These are phyloP conservation scores for Cydia pomonella DNA, from an alignment of 1,140 invertebrate genomes.

Conservation along the genomic window DNA sequence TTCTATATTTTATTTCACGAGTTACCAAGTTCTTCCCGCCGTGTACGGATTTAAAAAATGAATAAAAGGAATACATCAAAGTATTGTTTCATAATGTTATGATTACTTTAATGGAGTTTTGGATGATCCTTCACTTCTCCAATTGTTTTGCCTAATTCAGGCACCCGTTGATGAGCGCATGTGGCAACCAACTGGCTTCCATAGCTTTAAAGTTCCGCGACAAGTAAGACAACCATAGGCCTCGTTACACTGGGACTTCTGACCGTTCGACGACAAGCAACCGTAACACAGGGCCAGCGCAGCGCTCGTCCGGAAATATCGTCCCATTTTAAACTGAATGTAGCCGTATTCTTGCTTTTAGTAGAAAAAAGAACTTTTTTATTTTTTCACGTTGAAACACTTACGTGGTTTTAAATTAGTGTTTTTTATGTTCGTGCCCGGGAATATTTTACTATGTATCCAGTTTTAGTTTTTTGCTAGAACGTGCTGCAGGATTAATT, in stretches of 20 bases:
- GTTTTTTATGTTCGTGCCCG: slow-evolving; percentile 5
- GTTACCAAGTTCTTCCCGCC: too few species aligned
- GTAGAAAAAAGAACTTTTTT: not conserved
- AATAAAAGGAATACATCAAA: too few species aligned
- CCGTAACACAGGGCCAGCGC: not conserved
- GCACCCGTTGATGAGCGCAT: not conserved
- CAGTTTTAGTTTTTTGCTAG: not conserved
- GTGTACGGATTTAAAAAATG: too few species aligned
- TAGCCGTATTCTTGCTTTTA: slow-evolving; percentile 13
- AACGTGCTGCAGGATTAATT: too few species aligned
- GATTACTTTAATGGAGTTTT: too few species aligned
- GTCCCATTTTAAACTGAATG: slow-evolving; percentile 23
- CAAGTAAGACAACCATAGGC: not conserved
- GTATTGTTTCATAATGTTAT: too few species aligned
- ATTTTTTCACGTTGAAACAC: slow-evolving; percentile 9
- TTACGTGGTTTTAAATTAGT: slow-evolving; percentile 5
- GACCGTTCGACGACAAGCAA: not conserved
- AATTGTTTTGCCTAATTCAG: too few species aligned
- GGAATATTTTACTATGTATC: not conserved
- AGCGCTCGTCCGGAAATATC: slow-evolving; percentile 8
- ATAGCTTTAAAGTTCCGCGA: not conserved
- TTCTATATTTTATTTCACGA: too few species aligned
- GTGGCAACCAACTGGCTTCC: not conserved
- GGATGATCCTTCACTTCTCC: too few species aligned
- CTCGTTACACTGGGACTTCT: not conserved